Conservation (phyloP, 2,113 vertebrate genomes). For the Xiphophorus maculatus region DNA sequence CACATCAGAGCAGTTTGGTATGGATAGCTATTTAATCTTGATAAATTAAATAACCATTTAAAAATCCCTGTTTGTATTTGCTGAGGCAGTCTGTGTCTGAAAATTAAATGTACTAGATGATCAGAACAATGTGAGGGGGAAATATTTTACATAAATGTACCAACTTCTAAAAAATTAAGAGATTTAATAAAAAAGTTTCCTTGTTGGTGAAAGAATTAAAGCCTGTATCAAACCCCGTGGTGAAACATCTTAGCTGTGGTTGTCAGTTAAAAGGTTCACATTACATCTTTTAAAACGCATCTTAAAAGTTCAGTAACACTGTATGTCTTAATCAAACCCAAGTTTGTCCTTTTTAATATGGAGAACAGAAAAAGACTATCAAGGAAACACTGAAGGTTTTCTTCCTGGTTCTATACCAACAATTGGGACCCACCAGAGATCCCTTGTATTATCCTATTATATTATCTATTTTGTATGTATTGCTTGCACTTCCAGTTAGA, state of each 20-base stretch:
- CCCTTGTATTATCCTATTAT: neutral
- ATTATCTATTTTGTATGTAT: neutral
- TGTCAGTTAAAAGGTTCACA: too few species aligned
- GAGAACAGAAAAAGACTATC: neutral
- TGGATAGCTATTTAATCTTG: neutral
- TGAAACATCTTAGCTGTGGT: neutral
- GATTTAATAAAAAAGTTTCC: neutral
- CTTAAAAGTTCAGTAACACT: too few species aligned
- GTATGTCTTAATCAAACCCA: too few species aligned
- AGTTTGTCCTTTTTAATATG: neutral
- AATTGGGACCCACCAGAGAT: neutral
- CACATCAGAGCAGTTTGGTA: neutral
- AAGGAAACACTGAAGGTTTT: neutral
- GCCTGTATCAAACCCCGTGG: neutral
- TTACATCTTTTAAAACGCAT: too few species aligned
- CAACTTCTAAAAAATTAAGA: neutral
- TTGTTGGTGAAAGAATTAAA: neutral
- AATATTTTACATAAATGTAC: neutral
- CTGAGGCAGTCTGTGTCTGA: neutral
- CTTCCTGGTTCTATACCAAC: neutral
- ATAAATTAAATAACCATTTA: neutral
- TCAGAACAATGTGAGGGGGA: neutral
- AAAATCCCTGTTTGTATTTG: neutral
- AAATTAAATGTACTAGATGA: neutral
- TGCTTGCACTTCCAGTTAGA: neutral